Conservation (phyloP, 92 coral and sea anemone genomes). For the Phenganax subtilis region DNA sequence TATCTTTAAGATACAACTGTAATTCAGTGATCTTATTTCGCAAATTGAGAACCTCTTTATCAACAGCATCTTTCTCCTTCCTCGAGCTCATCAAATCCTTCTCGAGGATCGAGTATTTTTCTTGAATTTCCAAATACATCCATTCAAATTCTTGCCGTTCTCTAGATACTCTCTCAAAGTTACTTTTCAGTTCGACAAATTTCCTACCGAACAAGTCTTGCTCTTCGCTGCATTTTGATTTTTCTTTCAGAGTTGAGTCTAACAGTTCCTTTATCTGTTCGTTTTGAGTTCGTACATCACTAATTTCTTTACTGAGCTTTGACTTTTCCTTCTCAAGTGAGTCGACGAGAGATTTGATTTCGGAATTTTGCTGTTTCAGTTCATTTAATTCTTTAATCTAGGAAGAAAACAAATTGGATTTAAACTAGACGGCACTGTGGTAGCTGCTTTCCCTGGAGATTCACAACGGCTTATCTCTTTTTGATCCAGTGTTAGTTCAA, state of each 20-base stretch:
- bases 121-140: conserved; percentile 14
- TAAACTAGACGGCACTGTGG: conserved; percentile 15
- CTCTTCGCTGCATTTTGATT: conserved; percentile 52
- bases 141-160: conserved; percentile 58
- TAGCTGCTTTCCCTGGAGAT: too few relatives aligned
- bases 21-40: conserved; percentile 47
- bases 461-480: too few relatives aligned
- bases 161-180: conserved; percentile 40
- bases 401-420: neutral
- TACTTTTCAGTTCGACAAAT: conserved; percentile 52
- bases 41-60: conserved; percentile 54
- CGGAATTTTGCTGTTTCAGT: conserved; percentile 54
- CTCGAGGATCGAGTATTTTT: conserved; percentile 42
- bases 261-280: conserved; percentile 51
- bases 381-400: conserved; percentile 52
- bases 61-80: conserved; percentile 50
- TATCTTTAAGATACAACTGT: conserved; percentile 52
- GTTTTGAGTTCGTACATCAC: conserved; percentile 47
- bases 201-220: conserved; percentile 45
- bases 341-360: conserved; percentile 56
- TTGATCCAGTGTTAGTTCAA: neutral
- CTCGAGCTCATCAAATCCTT: conserved; percentile 50
- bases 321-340: conserved; percentile 57
- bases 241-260: conserved; percentile 48
- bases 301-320: conserved; percentile 55